Evolutionary conservation across 2,113 vertebrate genomes (phyloP), one percentile per base, ranked within the genome.

Genomic region (Ictidomys tridecemlineatus): DNA sequence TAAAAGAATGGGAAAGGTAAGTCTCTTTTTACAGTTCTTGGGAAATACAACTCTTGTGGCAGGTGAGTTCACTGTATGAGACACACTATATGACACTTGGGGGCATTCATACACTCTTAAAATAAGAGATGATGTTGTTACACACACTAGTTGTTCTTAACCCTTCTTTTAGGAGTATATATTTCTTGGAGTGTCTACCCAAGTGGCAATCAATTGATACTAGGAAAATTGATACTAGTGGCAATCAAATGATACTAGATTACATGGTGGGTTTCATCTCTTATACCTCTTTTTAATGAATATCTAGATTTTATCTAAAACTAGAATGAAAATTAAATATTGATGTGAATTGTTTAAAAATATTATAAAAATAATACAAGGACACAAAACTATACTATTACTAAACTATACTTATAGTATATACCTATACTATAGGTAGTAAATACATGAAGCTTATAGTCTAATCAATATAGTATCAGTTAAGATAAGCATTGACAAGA

Each of bases 311-410:
- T 61, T 53, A 83, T 45, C 48, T 74, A 93, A 76, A 79, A 65
- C 24, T 69, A 88, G 32, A 90, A 0, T 53, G 8, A 84, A 94
- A 96, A 78, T 63, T 48, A 79, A 89, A 92, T 17, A 48, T 4
- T 18, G 5, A 91, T 72, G 42, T 82, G 6, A 5, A 82, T 96
- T 94, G 28, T 14, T 72, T 96, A 91, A 92, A 85, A 89, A 67
- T 56, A 80, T 34, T 78, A 0, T 6, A 86, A 87, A 72, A 84
- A 22, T 8, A 26, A 89, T 4, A 12, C 14, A 82, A 53, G 3
- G 8, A 89, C 17, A 89, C 14, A 94, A 91, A 97, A 73, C 24
- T 37, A 45, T 45, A 45, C 45, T 45, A 45, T 45, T 9, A 45
- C 45, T 45, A 45, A 45, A 45, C 45, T 45, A 45, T 45, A 45